phyloP scores from a whole-genome alignment of 2,113 vertebrate species.

The Rhea americana region DNA sequence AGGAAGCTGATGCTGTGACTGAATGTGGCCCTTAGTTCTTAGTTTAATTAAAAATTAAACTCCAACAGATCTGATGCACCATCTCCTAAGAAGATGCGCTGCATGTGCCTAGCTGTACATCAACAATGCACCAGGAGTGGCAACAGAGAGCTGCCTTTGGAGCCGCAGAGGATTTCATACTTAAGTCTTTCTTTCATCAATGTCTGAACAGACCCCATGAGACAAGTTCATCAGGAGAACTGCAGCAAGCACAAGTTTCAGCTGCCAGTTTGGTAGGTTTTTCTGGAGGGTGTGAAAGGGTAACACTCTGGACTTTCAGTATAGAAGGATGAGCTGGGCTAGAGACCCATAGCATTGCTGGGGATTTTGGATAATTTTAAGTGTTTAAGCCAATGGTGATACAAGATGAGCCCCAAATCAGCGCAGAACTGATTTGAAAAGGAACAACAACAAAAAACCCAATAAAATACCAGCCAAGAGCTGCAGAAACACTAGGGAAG shows the following conservation, averaged over 20 bases:
- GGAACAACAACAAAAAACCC: rapidly evolving
- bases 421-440: neutral
- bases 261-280: neutral
- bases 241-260: neutral
- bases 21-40: constrained; percentile 12
- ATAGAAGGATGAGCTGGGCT: neutral
- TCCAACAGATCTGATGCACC: constrained; percentile 20
- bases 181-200: neutral
- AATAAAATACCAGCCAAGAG: neutral
- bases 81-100: constrained; percentile 51
- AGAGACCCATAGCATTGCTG: neutral
- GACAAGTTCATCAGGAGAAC: neutral
- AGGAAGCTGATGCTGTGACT: constrained; percentile 17
- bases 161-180: neutral
- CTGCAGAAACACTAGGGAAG: neutral
- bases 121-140: rapidly evolving
- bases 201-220: neutral
- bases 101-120: neutral
- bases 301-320: neutral
- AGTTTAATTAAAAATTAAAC: constrained; percentile 43
- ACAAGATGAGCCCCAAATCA: neutral
- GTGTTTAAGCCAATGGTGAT: neutral
- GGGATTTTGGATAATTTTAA: neutral
- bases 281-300: neutral
- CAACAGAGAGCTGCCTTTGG: neutral